Evolutionary conservation across 1,140 invertebrate genomes (phyloP), one percentile per base, ranked within the genome.

Genomic region (Tachypleus tridentatus): DNA sequence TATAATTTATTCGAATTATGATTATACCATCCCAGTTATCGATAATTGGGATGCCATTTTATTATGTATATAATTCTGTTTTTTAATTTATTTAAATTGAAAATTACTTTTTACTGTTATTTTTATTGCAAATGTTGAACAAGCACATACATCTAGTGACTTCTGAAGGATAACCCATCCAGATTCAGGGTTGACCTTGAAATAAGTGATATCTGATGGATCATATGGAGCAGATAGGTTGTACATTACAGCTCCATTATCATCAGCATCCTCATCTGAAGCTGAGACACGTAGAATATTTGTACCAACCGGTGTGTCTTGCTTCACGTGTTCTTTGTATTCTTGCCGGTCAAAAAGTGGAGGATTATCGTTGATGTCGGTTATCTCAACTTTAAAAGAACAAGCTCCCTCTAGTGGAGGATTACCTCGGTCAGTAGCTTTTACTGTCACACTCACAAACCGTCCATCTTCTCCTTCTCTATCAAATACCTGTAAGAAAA

Each of bases 251-350:
- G 74, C 77, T 10, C 93, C 92, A 76, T 96, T 95, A 75, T 94
- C 93, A 74, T 95, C 93, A 50, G 92, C 92, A 82, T 96, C 93
- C 77, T 95, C 92, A 74, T 96, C 93, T 53, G 90, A 93, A 67
- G 93, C 93, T 4, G 91, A 95, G 4, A 96, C 92, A 29, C 66
- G 83, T 59, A 96, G 79, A 70, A 96, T 95, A 76, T 95, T 95
- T 51, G 91, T 94, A 56, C 92, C 92, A 70, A 93, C 92, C 77
- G 90, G 93, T 48, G 92, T 93, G 75, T 96, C 93, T 82, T 96
- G 93, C 78, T 95, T 95, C 8, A 96, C 91, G 78, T 95, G 94
- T 77, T 96, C 93, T 67, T 93, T 87, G 78, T 95, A 96, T 91
- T 93, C 91, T 84, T 95, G 91, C 80, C 93, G 82, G 79, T 95